Evolutionary conservation across 1,140 invertebrate genomes (phyloP).

Genomic region (Drosophila nannoptera): DNA sequence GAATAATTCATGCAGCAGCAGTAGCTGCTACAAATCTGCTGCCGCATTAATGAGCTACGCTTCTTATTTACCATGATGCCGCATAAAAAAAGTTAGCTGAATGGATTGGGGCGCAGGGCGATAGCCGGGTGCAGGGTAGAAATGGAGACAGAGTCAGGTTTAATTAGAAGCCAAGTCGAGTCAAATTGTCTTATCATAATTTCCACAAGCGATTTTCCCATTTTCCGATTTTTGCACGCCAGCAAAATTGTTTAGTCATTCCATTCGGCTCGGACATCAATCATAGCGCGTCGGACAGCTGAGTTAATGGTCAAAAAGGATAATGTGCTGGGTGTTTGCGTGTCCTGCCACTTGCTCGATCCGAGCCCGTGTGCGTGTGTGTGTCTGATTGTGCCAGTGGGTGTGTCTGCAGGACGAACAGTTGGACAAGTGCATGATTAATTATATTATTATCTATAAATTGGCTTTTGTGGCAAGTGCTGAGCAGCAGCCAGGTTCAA

Average conservation of each 20-base stretch:
- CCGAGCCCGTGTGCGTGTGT: not conserved
- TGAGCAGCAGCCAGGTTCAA: slow-evolving; percentile 2
- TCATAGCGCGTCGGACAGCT: slow-evolving; percentile 59
- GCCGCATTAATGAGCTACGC: slow-evolving; percentile 67
- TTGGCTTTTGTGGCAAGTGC: slow-evolving; percentile 56
- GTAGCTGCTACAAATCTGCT: slow-evolving; percentile 41
- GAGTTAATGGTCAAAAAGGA: slow-evolving; percentile 64
- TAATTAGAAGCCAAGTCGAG: slow-evolving; percentile 64
- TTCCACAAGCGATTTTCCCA: slow-evolving; percentile 39
- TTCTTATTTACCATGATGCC: slow-evolving; percentile 75
- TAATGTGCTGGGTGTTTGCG: slow-evolving; percentile 73
- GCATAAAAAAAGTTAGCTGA: slow-evolving; percentile 47
- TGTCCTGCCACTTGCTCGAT: slow-evolving; percentile 39
- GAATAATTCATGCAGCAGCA: slow-evolving; percentile 62
- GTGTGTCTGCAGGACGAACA: slow-evolving; percentile 26
- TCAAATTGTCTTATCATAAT: slow-evolving; percentile 75
- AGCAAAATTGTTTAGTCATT: slow-evolving; percentile 67
- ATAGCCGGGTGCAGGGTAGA: slow-evolving; percentile 2
- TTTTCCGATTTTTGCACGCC: slow-evolving; percentile 60
- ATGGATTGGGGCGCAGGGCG: not conserved
- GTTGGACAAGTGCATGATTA: slow-evolving; percentile 73
- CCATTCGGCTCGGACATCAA: slow-evolving; percentile 50
- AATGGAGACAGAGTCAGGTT: slow-evolving; percentile 47
- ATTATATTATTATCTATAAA: slow-evolving; percentile 77
- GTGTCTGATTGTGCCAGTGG: slow-evolving; percentile 9